Evolutionary conservation across 2,113 vertebrate genomes (phyloP).

Genomic region (Pituophis catenifer): DNA sequence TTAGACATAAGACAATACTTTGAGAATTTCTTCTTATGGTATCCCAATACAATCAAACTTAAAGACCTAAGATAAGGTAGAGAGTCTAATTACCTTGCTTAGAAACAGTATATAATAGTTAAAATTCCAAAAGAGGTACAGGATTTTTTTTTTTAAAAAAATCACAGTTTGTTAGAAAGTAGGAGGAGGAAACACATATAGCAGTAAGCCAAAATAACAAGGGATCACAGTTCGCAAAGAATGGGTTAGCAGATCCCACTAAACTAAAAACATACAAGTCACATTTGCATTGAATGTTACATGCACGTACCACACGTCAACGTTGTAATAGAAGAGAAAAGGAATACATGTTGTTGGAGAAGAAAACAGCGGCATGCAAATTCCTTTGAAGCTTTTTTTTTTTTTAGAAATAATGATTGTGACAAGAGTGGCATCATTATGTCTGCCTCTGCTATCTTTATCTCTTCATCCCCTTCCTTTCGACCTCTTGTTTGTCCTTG

Average conservation of each 20-base stretch:
- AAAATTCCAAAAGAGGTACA: background rate
- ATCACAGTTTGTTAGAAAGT: background rate
- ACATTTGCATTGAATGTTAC: background rate
- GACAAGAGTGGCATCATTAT: background rate
- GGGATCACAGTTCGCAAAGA: background rate
- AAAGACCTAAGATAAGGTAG: too few relatives aligned
- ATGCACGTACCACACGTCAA: background rate
- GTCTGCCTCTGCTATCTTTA: background rate
- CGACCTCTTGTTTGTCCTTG: background rate
- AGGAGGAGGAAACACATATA: background rate
- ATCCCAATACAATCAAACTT: background rate
- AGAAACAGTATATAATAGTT: background rate
- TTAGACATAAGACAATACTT: background rate
- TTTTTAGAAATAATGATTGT: background rate
- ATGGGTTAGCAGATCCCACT: background rate
- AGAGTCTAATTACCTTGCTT: background rate
- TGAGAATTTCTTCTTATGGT: background rate
- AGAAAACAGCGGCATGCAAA: background rate
- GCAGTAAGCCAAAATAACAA: background rate
- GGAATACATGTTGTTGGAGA: background rate
- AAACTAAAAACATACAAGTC: background rate
- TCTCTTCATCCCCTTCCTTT: background rate
- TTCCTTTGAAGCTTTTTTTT: background rate
- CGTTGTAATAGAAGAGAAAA: background rate
- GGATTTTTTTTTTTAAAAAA: background rate